phyloP scores from a whole-genome alignment of 2,888 invertebrate species.

The Prosapia bicincta region DNA sequence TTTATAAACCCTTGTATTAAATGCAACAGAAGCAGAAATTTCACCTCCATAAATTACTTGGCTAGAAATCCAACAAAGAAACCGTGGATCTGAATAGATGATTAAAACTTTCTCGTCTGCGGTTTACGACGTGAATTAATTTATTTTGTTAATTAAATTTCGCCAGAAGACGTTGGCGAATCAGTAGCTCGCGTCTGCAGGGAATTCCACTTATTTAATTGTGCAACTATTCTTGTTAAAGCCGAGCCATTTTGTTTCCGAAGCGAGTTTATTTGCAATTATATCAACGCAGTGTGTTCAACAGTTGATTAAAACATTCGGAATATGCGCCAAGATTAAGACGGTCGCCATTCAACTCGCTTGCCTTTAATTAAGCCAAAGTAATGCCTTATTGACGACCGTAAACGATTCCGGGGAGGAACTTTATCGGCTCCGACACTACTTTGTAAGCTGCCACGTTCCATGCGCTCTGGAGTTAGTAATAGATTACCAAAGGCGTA shows the following conservation, averaged over 20 bases:
- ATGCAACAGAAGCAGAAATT: too few relatives aligned
- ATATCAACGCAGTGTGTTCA: slow-evolving; percentile 9
- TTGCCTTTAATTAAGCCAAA: background rate
- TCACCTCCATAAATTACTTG: too few relatives aligned
- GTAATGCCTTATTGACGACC: background rate
- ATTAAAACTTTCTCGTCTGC: background rate
- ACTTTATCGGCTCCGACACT: too few relatives aligned
- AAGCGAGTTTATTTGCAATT: slow-evolving; percentile 25
- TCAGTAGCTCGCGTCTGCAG: background rate
- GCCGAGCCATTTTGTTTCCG: slow-evolving; percentile 2
- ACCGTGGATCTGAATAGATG: background rate
- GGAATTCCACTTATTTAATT: slow-evolving; percentile 6
- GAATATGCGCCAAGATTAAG: slow-evolving; percentile 19
- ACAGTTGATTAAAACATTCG: slow-evolving; percentile 29
- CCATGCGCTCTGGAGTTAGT: too few relatives aligned
- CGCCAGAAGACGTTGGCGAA: background rate
- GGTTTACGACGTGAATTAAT: background rate
- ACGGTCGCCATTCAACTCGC: background rate
- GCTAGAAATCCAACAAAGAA: background rate
- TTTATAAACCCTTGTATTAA: too few relatives aligned
- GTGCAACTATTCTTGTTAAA: slow-evolving; percentile 24
- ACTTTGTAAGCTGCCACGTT: too few relatives aligned
- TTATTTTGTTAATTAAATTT: slow-evolving; percentile 27
- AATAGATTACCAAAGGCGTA: too few relatives aligned
- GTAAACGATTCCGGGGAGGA: too few relatives aligned